Evolutionary conservation across 2,113 vertebrate species (phyloP).

Genomic region (Tringa solitaria): DNA sequence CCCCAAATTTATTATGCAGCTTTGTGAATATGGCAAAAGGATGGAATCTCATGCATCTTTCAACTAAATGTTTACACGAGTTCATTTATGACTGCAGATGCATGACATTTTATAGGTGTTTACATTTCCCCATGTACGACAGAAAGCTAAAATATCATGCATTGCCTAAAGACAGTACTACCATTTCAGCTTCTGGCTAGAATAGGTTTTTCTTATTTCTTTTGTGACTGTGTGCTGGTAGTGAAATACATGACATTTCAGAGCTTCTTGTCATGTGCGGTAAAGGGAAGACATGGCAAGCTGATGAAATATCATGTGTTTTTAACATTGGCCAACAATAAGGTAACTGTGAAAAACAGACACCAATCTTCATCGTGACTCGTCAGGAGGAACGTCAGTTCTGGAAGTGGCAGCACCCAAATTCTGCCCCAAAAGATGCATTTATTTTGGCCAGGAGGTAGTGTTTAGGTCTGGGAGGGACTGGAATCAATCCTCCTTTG

Average conservation of each 20-base stretch:
- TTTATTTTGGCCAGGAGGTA: neutral
- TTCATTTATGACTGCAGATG: slow-evolving; percentile 73
- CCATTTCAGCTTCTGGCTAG: slow-evolving; percentile 13
- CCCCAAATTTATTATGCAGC: neutral
- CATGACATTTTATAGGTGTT: slow-evolving; percentile 80
- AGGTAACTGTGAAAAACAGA: neutral
- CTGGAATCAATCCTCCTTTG: neutral
- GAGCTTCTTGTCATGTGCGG: neutral
- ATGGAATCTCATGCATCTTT: slow-evolving; percentile 84
- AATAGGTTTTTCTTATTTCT: slow-evolving; percentile 29
- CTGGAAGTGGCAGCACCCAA: neutral
- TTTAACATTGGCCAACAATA: neutral
- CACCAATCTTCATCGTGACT: neutral
- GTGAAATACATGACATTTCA: slow-evolving; percentile 19
- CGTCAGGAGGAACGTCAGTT: neutral
- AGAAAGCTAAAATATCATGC: slow-evolving; percentile 77
- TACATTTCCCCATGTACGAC: slow-evolving; percentile 64
- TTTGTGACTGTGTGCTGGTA: neutral
- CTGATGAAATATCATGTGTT: neutral
- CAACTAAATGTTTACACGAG: slow-evolving; percentile 50
- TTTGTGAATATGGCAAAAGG: slow-evolving; percentile 74
- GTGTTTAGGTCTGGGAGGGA: neutral
- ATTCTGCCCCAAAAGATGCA: neutral
- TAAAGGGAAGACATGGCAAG: neutral
- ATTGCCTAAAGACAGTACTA: slow-evolving; percentile 46